These are phyloP conservation scores for Heteropelma amictum DNA, from an alignment of 2,888 invertebrate species.

Conservation along the genomic window DNA sequence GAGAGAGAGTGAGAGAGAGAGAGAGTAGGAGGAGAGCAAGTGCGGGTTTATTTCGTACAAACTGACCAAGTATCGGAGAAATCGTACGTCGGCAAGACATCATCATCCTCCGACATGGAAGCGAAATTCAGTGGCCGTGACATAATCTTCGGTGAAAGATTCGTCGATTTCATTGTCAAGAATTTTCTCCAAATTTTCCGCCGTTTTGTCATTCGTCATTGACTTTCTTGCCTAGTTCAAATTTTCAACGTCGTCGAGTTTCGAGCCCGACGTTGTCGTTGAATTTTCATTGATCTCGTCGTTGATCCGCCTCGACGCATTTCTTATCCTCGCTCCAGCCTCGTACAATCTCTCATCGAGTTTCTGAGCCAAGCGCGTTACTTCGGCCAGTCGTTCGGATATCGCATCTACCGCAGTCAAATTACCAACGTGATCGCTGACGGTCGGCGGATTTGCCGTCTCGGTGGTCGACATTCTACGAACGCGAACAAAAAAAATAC, in stretches of 20 bases:
- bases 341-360: conserved; percentile 80
- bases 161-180: conserved; percentile 78
- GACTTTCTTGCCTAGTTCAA: not conserved
- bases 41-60: conserved; percentile 1
- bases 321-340: conserved; percentile 73
- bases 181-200: too few species aligned
- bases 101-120: conserved; percentile 84
- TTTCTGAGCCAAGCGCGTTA: conserved; percentile 84
- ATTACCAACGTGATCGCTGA: conserved; percentile 74
- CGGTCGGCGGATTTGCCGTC: conserved; percentile 36
- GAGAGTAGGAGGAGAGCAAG: not conserved
- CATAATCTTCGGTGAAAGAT: conserved; percentile 81
- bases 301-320: conserved; percentile 57
- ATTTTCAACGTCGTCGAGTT: not conserved
- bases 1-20: not conserved
- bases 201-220: conserved; percentile 54
- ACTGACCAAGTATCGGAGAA: conserved; percentile 31
- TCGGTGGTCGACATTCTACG: conserved; percentile 70
- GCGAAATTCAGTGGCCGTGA: conserved; percentile 85
- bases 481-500: not conserved
- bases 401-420: conserved; percentile 84
- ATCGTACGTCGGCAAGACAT: conserved; percentile 65
- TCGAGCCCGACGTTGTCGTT: conserved; percentile 11
- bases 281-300: conserved; percentile 44
- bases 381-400: conserved; percentile 82